Conservation (phyloP, 2,113 vertebrate species). For the Porphyrio hochstetteri region DNA sequence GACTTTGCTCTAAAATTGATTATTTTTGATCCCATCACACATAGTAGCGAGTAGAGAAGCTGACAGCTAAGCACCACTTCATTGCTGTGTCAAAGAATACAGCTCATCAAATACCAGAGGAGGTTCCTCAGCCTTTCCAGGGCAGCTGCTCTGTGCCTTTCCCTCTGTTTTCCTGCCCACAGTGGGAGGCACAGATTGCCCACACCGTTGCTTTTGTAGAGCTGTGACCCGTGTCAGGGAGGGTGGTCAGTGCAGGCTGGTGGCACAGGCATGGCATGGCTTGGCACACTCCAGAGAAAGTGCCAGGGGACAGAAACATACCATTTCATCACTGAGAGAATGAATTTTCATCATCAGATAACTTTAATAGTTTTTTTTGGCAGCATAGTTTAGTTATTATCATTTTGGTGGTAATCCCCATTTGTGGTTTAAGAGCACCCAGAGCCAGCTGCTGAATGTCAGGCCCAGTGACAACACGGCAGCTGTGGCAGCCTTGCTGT, state of each 20-base stretch:
- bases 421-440: background rate
- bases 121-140: background rate
- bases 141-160: rapidly evolving
- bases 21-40: background rate
- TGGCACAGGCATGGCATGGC: background rate
- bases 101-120: background rate
- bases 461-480: background rate
- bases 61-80: background rate
- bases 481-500: background rate
- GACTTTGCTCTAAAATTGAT: background rate
- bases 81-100: background rate
- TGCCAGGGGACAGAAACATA: background rate
- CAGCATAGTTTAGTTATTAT: background rate
- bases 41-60: background rate
- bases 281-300: rapidly evolving
- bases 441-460: background rate
- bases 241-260: background rate
- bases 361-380: background rate
- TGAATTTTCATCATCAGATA: background rate
- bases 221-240: rapidly evolving
- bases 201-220: background rate
- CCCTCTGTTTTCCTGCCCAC: rapidly evolving
- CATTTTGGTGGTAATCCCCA: background rate
- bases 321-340: background rate
- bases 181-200: background rate